Evolutionary conservation across 2,797 vertebrate genomes (phyloP), one percentile per base, ranked within the genome.

Genomic region (Trachops cirrhosus): DNA sequence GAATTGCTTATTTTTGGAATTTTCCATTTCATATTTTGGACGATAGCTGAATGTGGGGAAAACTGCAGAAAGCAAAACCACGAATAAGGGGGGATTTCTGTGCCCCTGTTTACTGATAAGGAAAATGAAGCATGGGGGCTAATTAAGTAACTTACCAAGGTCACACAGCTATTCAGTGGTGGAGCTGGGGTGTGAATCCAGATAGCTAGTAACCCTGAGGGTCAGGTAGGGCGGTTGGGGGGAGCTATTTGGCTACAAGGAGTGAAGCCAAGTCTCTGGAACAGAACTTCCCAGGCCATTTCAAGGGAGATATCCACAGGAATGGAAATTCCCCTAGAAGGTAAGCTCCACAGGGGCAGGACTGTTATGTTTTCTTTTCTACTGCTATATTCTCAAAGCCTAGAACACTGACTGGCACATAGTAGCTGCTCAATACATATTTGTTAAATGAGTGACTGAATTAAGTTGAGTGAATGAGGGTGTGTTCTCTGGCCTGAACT

Each of bases 161-260:
- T 75, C 88, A 54, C 24, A 50, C 0, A 22, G 54, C 39, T 4
- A 2, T n/a, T 59, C 21, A 29, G 48, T 9, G 68, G 19, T 0
- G 2, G 73, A 54, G 52, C 59, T 21, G 29, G 41, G 75, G 75
- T 10, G 26, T 19, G 37, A 89, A 46, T 16, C 44, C 3, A 0
- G 64, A n/a, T 9, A 68, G 74, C 82, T 88, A 37, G 11, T 46
- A 24, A 68, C 5, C 41, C 64, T 0, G 2, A 41, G 34, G 12
- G 32, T 24, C 11, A 41, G 62, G 50, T 6, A 3, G 14, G 0
- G 4, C 22, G 9, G 6, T 5, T 1, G 22, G 16, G 16, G 18
- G 19, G 50, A 34, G 50, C 4, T 26, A 54, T 48, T 26, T 2
- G 0, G 11, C 37, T 39, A 39, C 0, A 18, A 29, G 19, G 37